These are phyloP conservation scores for Ctena decussata DNA, from an alignment of 2,888 invertebrate species.

Conservation along the genomic window DNA sequence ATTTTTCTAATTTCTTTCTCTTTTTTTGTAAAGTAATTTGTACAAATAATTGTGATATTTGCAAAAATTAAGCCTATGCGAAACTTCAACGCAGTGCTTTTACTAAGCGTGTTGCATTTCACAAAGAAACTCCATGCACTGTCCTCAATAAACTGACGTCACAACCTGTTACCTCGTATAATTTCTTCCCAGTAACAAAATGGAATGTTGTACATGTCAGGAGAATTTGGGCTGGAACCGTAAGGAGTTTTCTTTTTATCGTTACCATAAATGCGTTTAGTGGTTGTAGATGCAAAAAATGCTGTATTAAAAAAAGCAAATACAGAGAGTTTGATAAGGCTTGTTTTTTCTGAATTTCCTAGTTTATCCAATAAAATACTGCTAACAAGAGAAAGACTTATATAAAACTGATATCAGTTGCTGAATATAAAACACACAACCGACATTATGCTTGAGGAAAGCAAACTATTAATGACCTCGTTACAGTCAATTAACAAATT, in stretches of 20 bases:
- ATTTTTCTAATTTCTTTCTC: no score
- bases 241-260: not conserved
- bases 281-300: not conserved
- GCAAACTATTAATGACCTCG: no score
- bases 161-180: conserved; percentile 54
- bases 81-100: not conserved
- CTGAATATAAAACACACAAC: no score
- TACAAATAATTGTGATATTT: no score
- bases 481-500: no score
- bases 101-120: conserved; percentile 37
- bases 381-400: no score
- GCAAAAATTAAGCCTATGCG: not conserved
- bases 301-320: not conserved
- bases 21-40: no score
- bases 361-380: no score
- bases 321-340: no score
- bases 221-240: conserved; percentile 41
- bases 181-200: conserved; percentile 60
- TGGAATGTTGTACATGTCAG: conserved; percentile 44
- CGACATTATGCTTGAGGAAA: no score
- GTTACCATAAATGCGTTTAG: not conserved
- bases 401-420: no score
- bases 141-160: not conserved
- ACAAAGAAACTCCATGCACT: not conserved
- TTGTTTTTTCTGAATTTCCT: no score